Evolutionary conservation across 1,140 invertebrate genomes (phyloP), one percentile per base, ranked within the genome.

Genomic region (Limonius californicus): DNA sequence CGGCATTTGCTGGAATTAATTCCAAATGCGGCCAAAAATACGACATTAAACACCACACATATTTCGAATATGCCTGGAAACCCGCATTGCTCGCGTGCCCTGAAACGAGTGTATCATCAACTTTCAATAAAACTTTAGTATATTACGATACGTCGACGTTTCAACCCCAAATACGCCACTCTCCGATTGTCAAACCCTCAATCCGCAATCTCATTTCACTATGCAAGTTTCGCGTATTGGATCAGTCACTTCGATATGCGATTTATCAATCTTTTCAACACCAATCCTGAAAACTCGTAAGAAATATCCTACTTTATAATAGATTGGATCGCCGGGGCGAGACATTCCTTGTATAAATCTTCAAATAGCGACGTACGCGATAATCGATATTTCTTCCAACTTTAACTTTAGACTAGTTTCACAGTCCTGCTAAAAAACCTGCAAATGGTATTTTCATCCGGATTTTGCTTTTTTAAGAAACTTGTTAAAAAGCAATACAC

Each of bases 191-290:
- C 45, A 50, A 18, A 18, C 20, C 20, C 16, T 50, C 16, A 21
- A 50, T 50, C 20, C 45, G 8, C 45, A 50, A 50, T 50, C 45
- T 50, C 20, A 50, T 50, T 50, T 50, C 45, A 8, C 14, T 50
- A 50, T 50, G 45, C 45, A 50, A 21, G 45, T 50, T 50, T 50
- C 45, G 7, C 45, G 45, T 50, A 50, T 50, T 50, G 45, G 45
- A 50, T 50, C 45, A 50, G 45, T 50, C 45, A 50, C 45, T 50
- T 50, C 45, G 45, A 50, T 50, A 50, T 50, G 45, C 45, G 45
- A 50, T 50, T 50, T 50, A 50, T 50, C 45, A 50, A 50, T 50
- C 45, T 50, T 50, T 50, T 50, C 45, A 50, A 50, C 45, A 50
- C 7, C 45, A 50, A 16, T 50, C 45, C 45, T 2, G 45, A 2